Evolutionary conservation across 2,797 vertebrate genomes (phyloP), one percentile per base, ranked within the genome.

Genomic region (Anomalospiza imberbis): DNA sequence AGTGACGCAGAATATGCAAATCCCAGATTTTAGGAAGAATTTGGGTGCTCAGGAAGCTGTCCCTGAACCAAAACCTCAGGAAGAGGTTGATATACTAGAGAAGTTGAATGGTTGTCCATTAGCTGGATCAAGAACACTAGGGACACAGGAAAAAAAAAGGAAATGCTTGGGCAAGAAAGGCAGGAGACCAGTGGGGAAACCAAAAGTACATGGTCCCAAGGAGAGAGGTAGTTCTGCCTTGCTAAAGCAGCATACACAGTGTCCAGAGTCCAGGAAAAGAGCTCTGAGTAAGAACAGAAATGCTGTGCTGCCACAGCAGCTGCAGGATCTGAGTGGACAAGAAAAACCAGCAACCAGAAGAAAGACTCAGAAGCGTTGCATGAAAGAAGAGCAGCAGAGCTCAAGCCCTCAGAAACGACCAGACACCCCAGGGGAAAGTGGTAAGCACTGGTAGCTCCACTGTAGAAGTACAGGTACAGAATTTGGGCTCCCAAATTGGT

Each of bases 351-450:
- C n/a, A 42, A 4, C 15, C 19, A 50, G 58, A 66, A 51, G 51
- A 66, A 72, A 42, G 40, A 48, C 34, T 40, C 5, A 1, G 25
- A 60, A 38, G 32, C 1, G 0, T 51, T 80, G 32, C 20, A 2
- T 32, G 7, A 32, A 61, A 36, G 70, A 86, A 21, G 55, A 86
- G 21, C 67, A 31, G 48, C 80, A 44, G 67, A 82, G 28, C 40
- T 88, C 80, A 57, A 44, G 44, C 55, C 10, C 28, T 66, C 67
- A 50, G 55, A 45, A 88, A 28, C 60, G 21, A 85, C 26, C 60
- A 47, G 55, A 22, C 42, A 71, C 38, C 34, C 15, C 38, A 8
- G 21, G 13, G 11, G 32, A 53, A 75, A 57, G 38, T 45, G 94
- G 83, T 96, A 82, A 79, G 83, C 12, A 5, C 24, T 72, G 70